Base-by-base conservation (phyloP, 2,113 vertebrate genomes). In the Siniperca knerii region DNA sequence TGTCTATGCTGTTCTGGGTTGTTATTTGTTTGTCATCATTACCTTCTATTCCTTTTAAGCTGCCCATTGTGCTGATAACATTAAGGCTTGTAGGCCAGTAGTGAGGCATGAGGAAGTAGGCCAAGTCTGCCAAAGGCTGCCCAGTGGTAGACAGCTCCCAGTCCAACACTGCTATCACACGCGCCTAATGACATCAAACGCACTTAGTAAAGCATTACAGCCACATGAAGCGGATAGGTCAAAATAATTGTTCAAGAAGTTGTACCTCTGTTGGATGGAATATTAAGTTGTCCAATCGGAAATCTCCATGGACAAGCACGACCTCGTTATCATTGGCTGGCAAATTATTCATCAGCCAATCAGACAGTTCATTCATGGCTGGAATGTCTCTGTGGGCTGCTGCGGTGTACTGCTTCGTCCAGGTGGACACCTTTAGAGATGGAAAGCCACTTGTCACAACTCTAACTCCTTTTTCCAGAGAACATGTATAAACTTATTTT, bases 131-230 rank as follows among this genome's bases (percentile, higher is more conserved):
- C 74, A 97, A 77, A n/a, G 97, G 97, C 85, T 98, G 97, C 9
- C 98, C 98, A 44, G 96, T 92, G 82, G 98, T 99, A 9, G 98
- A 98, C 81, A 99, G 96, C 77, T 99, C 98, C 98, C 98, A 99
- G 89, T 99, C 98, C 89, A 99, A 84, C 18, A 98, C 95, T 1
- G 98, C 98, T 23, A 97, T 83, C 62, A 99, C 96, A 75, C 96
- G 96, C 40, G 97, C 95, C 98, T 95, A 77, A 91, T 25, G 74
- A 92, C 88, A 94, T 7, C 50, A 72, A 81, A 80, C 7, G 37
- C 60, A 80, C 37, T 64, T 12, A 35, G 8, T 64, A 46, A 70
- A 46, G 21, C 44, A 18, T n/a, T 21, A 21, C 16, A n/a, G 8
- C 48, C 8, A 71, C 58, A 74, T 50, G 15, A 54, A 58, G 25